Percentiles rank a stretch among this genome's conserved stretches.
Conservation (phyloP, 2,797 vertebrate species). For the Stomatorhinus walkeri region DNA sequence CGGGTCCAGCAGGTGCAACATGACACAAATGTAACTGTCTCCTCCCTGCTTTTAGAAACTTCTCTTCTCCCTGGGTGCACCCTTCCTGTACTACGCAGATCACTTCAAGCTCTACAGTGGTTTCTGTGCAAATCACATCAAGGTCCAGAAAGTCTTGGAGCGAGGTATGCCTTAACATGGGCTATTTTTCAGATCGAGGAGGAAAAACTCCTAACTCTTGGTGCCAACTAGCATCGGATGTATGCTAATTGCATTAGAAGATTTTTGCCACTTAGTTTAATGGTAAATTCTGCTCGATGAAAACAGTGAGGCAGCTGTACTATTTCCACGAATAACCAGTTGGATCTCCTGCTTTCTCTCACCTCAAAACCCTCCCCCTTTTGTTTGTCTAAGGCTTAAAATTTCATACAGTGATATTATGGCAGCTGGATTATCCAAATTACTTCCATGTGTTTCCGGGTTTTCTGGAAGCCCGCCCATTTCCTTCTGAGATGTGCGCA, state of each 20-base stretch:
- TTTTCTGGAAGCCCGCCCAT: not conserved
- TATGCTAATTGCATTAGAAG: not conserved
- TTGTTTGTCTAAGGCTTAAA: constrained; percentile 9
- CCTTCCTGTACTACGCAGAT: constrained; percentile 96
- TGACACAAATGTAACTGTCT: not conserved
- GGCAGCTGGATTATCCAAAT: not conserved
- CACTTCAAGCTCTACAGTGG: constrained; percentile 98
- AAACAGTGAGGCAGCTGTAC: not conserved
- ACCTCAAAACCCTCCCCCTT: constrained; percentile 1
- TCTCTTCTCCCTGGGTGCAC: constrained; percentile 93
- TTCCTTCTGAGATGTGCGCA: not conserved
- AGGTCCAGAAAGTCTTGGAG: constrained; percentile 96
- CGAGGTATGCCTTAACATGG: constrained; percentile 66
- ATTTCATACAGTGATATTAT: not conserved
- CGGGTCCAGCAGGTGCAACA: not conserved
- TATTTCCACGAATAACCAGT: not conserved
- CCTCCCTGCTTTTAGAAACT: constrained; percentile 70
- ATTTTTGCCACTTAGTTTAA: constrained; percentile 1
- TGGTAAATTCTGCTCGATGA: not conserved
- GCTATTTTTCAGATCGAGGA: not conserved
- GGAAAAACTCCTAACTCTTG: not conserved
- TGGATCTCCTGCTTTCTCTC: not conserved
- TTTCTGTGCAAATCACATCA: constrained; percentile 96
- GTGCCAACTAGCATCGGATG: not conserved
- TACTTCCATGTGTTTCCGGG: not conserved